These are phyloP conservation scores for Drosophila rellima DNA, from an alignment of 2,888 invertebrate species.

Conservation along the genomic window DNA sequence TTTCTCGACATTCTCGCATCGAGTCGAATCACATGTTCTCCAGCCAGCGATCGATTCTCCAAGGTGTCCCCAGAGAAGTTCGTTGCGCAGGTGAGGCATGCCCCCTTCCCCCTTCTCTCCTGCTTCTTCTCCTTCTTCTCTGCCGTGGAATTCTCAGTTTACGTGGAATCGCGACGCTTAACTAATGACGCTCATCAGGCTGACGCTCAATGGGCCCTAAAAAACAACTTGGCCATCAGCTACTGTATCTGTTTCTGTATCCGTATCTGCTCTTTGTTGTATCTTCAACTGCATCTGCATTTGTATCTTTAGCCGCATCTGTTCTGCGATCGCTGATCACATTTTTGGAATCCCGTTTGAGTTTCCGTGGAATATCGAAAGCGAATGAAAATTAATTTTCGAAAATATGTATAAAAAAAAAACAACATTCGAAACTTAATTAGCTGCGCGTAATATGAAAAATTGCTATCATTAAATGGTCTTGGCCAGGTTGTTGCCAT, in stretches of 20 bases:
- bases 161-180: slow-evolving; percentile 80
- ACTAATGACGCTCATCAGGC: slow-evolving; percentile 83
- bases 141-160: slow-evolving; percentile 48
- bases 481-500: slow-evolving; percentile 28
- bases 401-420: slow-evolving; percentile 16
- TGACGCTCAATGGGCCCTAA: slow-evolving; percentile 54
- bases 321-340: slow-evolving; percentile 23
- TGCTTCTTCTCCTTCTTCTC: slow-evolving; percentile 3
- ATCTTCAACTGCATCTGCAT: slow-evolving; percentile 33
- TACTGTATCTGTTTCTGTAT: slow-evolving; percentile 61
- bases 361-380: slow-evolving; percentile 66
- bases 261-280: slow-evolving; percentile 32
- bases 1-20: slow-evolving; percentile 37
- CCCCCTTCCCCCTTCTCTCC: not conserved
- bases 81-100: slow-evolving; percentile 69
- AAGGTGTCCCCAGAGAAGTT: slow-evolving; percentile 76
- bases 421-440: slow-evolving; percentile 65
- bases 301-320: slow-evolving; percentile 48
- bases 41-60: slow-evolving; percentile 42
- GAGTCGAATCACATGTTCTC: slow-evolving; percentile 20
- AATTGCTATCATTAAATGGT: slow-evolving; percentile 70
- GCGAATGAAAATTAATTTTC: slow-evolving; percentile 64
- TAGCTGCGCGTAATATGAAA: slow-evolving; percentile 72
- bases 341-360: slow-evolving; percentile 20
- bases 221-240: slow-evolving; percentile 37